Evolutionary conservation across 2,797 vertebrate species (phyloP).

Genomic region (Aselliscus stoliczkanus): DNA sequence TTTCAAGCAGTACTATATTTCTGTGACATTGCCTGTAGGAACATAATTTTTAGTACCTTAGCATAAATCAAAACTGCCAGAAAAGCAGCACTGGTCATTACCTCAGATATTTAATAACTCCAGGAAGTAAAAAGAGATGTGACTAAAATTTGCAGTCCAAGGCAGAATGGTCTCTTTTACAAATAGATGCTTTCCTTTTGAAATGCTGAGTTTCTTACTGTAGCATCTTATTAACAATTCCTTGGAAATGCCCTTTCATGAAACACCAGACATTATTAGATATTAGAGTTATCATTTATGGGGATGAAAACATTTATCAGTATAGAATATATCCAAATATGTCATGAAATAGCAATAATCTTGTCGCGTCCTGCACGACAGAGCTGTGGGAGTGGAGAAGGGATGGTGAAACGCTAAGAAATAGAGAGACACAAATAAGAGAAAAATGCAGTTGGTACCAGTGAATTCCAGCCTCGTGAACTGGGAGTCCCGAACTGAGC

Average conservation of each 20-base stretch:
- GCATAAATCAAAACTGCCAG: not conserved
- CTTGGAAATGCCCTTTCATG: not conserved
- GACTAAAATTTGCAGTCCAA: not conserved
- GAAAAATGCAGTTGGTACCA: no score
- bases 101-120: not conserved
- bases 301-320: not conserved
- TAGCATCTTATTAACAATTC: not conserved
- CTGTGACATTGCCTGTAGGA: not conserved
- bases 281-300: not conserved
- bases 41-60: constrained; percentile 10
- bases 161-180: not conserved
- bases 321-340: not conserved
- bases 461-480: no score
- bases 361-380: no score
- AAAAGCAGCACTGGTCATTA: not conserved
- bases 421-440: no score
- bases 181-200: not conserved
- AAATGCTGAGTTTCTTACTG: not conserved
- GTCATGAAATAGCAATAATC: not conserved
- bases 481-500: no score
- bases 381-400: no score
- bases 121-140: not conserved
- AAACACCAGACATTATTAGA: not conserved
- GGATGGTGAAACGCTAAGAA: no score
- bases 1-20: not conserved